Conservation (phyloP, 1,140 invertebrate species). For the Meloidogyne chitwoodi region DNA sequence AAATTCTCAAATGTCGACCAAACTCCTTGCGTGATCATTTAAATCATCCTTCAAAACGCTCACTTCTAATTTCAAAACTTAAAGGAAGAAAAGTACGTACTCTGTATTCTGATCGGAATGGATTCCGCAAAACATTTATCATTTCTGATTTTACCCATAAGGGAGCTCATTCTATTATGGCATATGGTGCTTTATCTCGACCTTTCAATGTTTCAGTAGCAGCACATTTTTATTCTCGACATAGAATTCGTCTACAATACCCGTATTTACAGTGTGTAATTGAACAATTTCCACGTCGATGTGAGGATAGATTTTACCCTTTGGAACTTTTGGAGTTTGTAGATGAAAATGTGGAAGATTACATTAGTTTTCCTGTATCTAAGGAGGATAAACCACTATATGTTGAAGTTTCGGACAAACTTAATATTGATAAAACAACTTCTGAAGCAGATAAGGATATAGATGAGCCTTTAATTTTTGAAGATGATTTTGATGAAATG, state of each 20-base stretch:
- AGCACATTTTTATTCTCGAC: background rate
- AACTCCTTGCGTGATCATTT: background rate
- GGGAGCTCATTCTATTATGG: background rate
- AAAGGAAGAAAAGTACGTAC: background rate
- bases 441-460: background rate
- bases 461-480: background rate
- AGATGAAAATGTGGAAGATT: background rate
- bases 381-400: background rate
- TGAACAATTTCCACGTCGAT: background rate
- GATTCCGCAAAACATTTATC: background rate
- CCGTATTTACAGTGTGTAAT: background rate
- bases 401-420: background rate
- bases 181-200: background rate
- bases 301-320: slow-evolving; percentile 5
- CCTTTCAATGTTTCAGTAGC: background rate
- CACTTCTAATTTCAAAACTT: background rate
- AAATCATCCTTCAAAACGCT: background rate
- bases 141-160: background rate
- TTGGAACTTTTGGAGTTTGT: background rate
- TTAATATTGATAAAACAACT: background rate
- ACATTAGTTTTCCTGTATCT: background rate
- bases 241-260: background rate
- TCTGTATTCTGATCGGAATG: background rate
- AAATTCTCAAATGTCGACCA: background rate
- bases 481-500: background rate